A percentile compares a stretch with the other conserved stretches of the same genome.
phyloP scores from a whole-genome alignment of 1,140 invertebrate genomes.

The Popillia japonica region DNA sequence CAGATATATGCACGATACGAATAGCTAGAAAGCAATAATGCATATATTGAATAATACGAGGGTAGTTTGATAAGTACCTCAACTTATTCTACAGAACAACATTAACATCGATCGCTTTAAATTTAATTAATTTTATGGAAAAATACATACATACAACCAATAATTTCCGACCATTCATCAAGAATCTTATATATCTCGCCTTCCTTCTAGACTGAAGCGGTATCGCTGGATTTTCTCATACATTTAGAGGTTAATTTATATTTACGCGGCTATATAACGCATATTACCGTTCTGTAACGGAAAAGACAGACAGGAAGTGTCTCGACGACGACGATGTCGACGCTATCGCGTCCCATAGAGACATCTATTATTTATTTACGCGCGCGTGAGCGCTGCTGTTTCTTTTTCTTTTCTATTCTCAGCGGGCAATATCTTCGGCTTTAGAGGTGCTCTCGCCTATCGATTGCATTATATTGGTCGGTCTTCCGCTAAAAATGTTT shows the following conservation, averaged over 20 bases:
- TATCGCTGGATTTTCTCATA: background rate
- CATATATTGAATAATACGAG: too few species aligned
- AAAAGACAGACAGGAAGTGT: slow-evolving; percentile 5
- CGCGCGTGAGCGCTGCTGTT: background rate
- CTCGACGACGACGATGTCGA: slow-evolving; percentile 16
- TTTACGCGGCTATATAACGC: background rate
- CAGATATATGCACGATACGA: too few species aligned
- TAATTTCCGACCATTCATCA: too few species aligned
- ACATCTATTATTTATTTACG: slow-evolving; percentile 3
- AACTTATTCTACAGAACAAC: too few species aligned
- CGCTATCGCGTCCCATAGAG: slow-evolving; percentile 2
- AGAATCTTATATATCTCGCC: too few species aligned
- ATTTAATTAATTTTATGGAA: too few species aligned
- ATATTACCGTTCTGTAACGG: slow-evolving; percentile 14
- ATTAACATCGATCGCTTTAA: too few species aligned
- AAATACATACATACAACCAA: too few species aligned
- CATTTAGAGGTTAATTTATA: slow-evolving; percentile 1
- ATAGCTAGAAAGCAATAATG: too few species aligned
- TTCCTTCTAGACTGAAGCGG: too few species aligned
- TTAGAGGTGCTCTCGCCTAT: background rate
- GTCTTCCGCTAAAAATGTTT: background rate
- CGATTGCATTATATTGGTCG: background rate
- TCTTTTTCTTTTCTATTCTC: background rate
- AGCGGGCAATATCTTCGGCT: background rate
- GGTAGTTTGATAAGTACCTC: too few species aligned